A percentile compares a stretch with the other conserved stretches of the same genome.
These are phyloP conservation scores for Abramis brama DNA, from an alignment of 2,113 vertebrate species.

Conservation along the genomic window DNA sequence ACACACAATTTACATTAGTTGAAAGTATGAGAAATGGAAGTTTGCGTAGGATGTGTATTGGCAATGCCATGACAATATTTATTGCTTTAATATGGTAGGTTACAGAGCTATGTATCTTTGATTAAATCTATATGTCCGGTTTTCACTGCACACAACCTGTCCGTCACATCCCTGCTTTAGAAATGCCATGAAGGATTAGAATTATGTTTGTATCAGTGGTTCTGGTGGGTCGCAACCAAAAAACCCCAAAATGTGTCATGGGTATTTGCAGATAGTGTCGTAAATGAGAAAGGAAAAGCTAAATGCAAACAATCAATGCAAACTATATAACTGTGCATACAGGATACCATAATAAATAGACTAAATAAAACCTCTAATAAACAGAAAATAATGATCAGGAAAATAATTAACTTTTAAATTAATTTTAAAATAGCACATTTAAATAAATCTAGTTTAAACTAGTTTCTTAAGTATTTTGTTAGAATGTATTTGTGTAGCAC, in stretches of 20 bases:
- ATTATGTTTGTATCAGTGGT: neutral
- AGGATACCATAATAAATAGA: neutral
- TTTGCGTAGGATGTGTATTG: neutral
- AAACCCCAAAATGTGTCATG: neutral
- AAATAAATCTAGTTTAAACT: too few relatives aligned
- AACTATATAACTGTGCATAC: neutral
- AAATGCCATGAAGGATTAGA: neutral
- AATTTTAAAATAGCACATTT: too few relatives aligned
- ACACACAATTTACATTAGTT: conserved; percentile 30
- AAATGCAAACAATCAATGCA: neutral
- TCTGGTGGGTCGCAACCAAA: neutral
- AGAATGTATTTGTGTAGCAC: neutral
- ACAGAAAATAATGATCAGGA: neutral
- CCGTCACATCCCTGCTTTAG: neutral
- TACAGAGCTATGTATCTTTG: neutral
- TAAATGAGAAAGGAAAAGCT: neutral
- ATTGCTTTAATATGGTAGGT: neutral
- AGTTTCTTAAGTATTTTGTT: too few relatives aligned
- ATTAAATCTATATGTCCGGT: conserved; percentile 14
- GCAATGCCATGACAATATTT: neutral
- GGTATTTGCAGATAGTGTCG: neutral
- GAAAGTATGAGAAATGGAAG: conserved; percentile 24
- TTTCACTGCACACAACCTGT: neutral
- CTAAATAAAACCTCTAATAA: neutral
- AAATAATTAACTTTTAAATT: neutral